Evolutionary conservation across 1,140 invertebrate genomes (phyloP).

Genomic region (Varroa destructor): DNA sequence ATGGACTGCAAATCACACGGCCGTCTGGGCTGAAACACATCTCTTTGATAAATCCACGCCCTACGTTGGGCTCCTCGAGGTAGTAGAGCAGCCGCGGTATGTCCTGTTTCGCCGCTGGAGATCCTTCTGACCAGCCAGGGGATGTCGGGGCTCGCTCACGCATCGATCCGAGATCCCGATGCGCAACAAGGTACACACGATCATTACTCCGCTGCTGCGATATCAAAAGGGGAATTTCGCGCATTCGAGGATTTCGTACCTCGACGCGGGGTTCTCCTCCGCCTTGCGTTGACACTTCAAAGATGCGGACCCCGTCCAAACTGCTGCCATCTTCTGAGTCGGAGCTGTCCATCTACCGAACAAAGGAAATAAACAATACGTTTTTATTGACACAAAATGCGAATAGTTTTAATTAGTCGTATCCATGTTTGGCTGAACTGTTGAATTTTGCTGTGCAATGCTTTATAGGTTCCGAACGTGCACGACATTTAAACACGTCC

Average conservation of each 20-base stretch:
- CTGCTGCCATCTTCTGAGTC: too few relatives aligned
- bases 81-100: slow-evolving; percentile 63
- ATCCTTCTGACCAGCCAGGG: not conserved
- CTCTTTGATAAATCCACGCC: slow-evolving; percentile 64
- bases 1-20: slow-evolving; percentile 72
- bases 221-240: slow-evolving; percentile 29
- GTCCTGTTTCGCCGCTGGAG: slow-evolving; percentile 46
- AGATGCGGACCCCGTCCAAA: slow-evolving; percentile 4
- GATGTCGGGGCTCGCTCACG: not conserved
- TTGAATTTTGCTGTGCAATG: too few relatives aligned
- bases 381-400: too few relatives aligned
- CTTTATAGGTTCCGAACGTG: too few relatives aligned
- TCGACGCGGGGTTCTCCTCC: slow-evolving; percentile 31
- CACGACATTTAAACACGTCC: too few relatives aligned
- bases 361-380: too few relatives aligned
- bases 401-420: too few relatives aligned
- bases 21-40: slow-evolving; percentile 77
- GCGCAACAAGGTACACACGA: slow-evolving; percentile 10
- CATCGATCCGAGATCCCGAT: slow-evolving; percentile 9
- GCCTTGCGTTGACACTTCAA: slow-evolving; percentile 11
- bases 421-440: too few relatives aligned
- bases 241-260: slow-evolving; percentile 31
- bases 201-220: slow-evolving; percentile 13
- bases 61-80: slow-evolving; percentile 70
- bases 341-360: too few relatives aligned